phyloP scores from a whole-genome alignment of 2,888 invertebrate species.

The Polydrusus pterygomalis region DNA sequence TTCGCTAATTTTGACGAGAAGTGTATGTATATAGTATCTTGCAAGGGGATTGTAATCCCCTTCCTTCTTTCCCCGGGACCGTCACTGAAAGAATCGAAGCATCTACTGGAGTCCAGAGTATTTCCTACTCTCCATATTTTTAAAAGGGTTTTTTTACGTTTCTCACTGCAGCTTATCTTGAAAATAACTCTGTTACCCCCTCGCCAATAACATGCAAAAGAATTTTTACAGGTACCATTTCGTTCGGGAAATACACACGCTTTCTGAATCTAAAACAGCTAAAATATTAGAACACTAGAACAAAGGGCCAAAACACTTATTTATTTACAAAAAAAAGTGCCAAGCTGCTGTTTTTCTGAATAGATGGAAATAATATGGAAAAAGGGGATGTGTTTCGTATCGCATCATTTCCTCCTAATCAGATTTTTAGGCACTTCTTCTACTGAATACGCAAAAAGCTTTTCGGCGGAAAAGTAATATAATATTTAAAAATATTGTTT shows the following conservation, averaged over 20 bases:
- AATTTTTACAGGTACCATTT: slow-evolving; percentile 14
- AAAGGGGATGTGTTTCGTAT: slow-evolving; percentile 17
- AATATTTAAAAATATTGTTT: background rate
- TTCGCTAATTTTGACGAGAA: too few relatives aligned
- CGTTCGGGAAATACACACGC: background rate
- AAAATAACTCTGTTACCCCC: background rate
- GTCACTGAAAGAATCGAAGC: too few relatives aligned
- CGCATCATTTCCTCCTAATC: slow-evolving; percentile 28
- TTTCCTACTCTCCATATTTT: too few relatives aligned
- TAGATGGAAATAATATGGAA: slow-evolving; percentile 22
- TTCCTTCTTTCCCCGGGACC: too few relatives aligned
- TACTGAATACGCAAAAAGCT: background rate
- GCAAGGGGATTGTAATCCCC: too few relatives aligned
- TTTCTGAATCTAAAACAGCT: slow-evolving; percentile 19
- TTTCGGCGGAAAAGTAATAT: background rate
- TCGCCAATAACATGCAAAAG: background rate
- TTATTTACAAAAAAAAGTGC: slow-evolving; percentile 34
- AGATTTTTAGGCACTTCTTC: slow-evolving; percentile 5
- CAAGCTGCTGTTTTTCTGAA: slow-evolving; percentile 10
- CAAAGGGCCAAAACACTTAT: slow-evolving; percentile 32
- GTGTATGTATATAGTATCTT: too few relatives aligned
- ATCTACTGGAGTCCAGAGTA: too few relatives aligned
- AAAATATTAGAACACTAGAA: slow-evolving; percentile 25
- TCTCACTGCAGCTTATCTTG: background rate
- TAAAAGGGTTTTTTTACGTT: too few relatives aligned